Base-by-base conservation (phyloP, 2,888 invertebrate species). In the Anthoptus insignis region DNA sequence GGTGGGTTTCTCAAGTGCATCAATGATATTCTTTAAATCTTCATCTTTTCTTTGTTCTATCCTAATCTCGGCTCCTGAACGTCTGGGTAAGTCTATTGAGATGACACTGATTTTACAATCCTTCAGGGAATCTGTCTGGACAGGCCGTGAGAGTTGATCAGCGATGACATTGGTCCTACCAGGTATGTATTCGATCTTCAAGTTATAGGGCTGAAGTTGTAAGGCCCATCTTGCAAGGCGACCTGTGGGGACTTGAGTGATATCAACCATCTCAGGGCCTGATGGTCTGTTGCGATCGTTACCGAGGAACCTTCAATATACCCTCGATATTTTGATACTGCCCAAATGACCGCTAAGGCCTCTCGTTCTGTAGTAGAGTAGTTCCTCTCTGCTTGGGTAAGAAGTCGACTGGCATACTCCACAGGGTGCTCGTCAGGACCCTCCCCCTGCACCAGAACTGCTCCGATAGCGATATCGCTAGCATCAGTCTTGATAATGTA, bases 251-350 rank as follows among this genome's bases (percentile, higher is more conserved):
- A 87, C 76, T 66, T 2, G 3, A 89, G 34, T 0, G 74, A 71
- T 66, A 86, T 68, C 6, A 93, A 67, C 86, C 88, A 91, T 54
- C 76, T 76, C 8, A 94, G 73, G 0, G 91, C 85, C 69, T 84
- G 83, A 68, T 90, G 91, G 69, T 91, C 91, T 0, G 81, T 86
- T 1, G 73, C 66, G 0, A 91, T 73, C 0, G 69, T 69, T 79
- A 71, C 27, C n/a, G 42, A 73, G 76, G 87, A 81, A 81, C 74
- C 53, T 76, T 86, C 60, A 81, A 76, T 64, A 84, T 74, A 67
- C 71, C 83, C 70, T 2, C 75, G 47, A 45, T 74, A 77, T 11
- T 63, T 64, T 0, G 63, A 54, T 1, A 75, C 68, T 5, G 75
- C 74, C 76, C 74, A 77, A 0, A 76, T 71, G 0, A 73, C 73